Conservation (phyloP, 2,888 invertebrate genomes). For the Tipula unca region DNA sequence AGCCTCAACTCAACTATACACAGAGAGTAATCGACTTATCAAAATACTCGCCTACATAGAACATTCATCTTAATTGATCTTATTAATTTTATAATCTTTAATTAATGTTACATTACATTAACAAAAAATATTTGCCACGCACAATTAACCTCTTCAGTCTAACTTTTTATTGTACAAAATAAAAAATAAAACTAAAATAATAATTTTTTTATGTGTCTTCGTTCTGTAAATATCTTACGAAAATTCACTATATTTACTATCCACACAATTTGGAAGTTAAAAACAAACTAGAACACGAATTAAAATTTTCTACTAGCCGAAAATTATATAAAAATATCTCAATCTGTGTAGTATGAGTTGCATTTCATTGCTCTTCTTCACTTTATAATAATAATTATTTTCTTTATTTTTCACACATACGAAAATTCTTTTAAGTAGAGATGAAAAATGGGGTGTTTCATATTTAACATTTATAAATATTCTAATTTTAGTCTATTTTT, state of each 20-base stretch:
- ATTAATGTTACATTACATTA: neutral
- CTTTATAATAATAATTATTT: neutral
- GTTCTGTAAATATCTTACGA: neutral
- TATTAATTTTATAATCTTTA: slow-evolving; percentile 8
- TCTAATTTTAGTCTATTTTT: neutral
- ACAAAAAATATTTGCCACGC: neutral
- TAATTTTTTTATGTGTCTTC: neutral
- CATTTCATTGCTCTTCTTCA: neutral
- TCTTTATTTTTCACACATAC: neutral
- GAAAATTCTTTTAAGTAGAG: neutral
- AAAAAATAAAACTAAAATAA: neutral
- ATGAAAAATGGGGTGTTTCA: neutral
- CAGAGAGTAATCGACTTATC: neutral
- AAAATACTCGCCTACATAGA: neutral
- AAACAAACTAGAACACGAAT: neutral
- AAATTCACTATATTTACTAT: neutral
- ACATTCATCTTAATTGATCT: neutral
- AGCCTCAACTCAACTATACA: neutral
- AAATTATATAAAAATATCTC: neutral
- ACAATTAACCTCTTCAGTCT: neutral
- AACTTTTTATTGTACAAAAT: neutral
- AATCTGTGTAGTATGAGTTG: neutral
- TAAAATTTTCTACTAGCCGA: neutral
- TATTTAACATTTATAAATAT: neutral
- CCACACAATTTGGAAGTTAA: neutral